phyloP scores from a whole-genome alignment of 2,113 vertebrate genomes.

The Erinaceus europaeus region DNA sequence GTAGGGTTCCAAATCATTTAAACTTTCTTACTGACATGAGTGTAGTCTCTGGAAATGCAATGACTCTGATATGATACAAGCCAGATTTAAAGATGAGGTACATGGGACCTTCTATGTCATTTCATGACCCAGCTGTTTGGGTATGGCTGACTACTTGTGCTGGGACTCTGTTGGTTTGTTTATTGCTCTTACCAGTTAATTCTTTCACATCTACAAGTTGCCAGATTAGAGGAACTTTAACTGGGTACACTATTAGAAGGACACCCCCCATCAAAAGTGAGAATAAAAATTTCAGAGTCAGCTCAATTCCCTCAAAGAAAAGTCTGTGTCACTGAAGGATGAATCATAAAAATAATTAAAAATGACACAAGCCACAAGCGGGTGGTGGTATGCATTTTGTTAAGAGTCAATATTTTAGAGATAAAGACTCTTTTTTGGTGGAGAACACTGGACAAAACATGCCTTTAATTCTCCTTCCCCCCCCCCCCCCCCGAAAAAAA shows the following conservation, averaged over 20 bases:
- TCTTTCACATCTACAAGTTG: neutral
- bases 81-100: neutral
- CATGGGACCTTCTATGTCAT: neutral
- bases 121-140: slow-evolving; percentile 3
- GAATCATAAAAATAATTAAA: slow-evolving; percentile 64
- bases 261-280: neutral
- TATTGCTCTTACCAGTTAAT: neutral
- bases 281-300: slow-evolving; percentile 5
- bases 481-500: neutral
- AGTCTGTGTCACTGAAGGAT: slow-evolving; percentile 27
- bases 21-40: neutral
- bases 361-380: slow-evolving; percentile 41
- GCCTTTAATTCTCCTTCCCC: too few relatives aligned
- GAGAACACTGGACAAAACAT: slow-evolving; percentile 13
- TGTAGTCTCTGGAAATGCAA: neutral
- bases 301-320: slow-evolving; percentile 31
- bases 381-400: slow-evolving; percentile 37
- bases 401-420: slow-evolving; percentile 22
- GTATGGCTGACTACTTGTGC: neutral
- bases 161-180: neutral
- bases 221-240: neutral
- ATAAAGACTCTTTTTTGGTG: neutral
- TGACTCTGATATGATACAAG: neutral
- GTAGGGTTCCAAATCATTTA: neutral
- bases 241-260: neutral